Conservation (phyloP, 2,113 vertebrate genomes). For the Daboia siamensis region DNA sequence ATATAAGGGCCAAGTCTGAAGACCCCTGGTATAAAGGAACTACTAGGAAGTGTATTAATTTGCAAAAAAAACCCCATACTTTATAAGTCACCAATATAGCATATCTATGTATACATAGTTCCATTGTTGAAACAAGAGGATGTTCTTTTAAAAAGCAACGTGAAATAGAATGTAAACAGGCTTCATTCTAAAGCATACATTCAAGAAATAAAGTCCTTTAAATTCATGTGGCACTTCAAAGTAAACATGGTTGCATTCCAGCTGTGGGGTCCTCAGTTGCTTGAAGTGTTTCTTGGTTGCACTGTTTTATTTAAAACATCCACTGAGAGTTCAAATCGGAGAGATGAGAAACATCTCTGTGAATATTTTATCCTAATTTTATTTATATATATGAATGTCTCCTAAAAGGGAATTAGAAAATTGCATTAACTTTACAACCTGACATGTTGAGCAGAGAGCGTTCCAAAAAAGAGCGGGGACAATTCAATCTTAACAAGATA, state of each 20-base stretch:
- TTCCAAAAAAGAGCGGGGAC: not conserved
- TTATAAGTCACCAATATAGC: not conserved
- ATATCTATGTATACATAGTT: not conserved
- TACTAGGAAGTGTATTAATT: not conserved
- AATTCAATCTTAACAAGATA: not conserved
- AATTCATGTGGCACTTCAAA: not conserved
- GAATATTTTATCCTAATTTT: conserved; percentile 5
- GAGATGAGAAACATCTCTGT: not conserved
- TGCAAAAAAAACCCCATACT: not conserved
- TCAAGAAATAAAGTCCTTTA: not conserved
- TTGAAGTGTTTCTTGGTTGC: not conserved
- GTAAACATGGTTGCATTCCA: not conserved
- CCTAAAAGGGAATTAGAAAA: not conserved
- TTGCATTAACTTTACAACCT: not conserved
- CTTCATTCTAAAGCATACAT: not conserved
- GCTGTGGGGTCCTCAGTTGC: not conserved
- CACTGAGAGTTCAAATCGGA: not conserved
- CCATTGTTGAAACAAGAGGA: not conserved
- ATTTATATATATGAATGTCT: not conserved
- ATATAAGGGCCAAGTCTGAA: too few species aligned
- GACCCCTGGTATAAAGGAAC: not conserved
- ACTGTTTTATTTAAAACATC: not conserved
- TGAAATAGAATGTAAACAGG: not conserved
- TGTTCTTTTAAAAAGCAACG: too few species aligned
- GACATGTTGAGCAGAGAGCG: not conserved